A percentile compares a stretch with the other conserved stretches of the same genome.
phyloP scores from a whole-genome alignment of 92 coral and sea anemone genomes.

The Micromussa lordhowensis region DNA sequence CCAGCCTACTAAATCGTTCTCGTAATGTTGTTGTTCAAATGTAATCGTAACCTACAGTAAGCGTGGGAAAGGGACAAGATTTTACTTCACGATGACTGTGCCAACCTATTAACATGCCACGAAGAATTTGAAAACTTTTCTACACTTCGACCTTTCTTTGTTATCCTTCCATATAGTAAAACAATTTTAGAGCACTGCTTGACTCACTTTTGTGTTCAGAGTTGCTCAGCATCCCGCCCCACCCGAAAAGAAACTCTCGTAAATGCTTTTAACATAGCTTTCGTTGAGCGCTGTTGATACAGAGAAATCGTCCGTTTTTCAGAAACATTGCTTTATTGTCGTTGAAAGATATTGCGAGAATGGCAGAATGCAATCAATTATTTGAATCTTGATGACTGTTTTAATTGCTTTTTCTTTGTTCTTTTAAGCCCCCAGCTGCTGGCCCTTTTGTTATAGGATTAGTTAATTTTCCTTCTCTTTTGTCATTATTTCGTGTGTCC shows the following conservation, averaged over 20 bases:
- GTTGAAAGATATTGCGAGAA: not conserved
- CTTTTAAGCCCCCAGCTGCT: conserved; percentile 12
- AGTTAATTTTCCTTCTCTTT: not conserved
- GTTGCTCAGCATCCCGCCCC: not conserved
- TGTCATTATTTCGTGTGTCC: not conserved
- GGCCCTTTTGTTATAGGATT: not conserved
- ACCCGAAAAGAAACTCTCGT: not conserved
- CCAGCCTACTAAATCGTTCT: not conserved
- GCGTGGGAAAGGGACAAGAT: not conserved
- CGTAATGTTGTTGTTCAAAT: not conserved
- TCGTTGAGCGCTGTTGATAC: not conserved
- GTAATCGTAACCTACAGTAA: not conserved
- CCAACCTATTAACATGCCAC: not conserved
- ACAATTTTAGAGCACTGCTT: not conserved
- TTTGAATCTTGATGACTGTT: conserved; percentile 15
- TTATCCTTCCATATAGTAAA: not conserved
- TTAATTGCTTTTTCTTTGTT: conserved; percentile 9
- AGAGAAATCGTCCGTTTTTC: not conserved
- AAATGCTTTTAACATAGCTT: not conserved
- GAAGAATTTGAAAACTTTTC: not conserved
- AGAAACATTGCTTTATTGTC: not conserved
- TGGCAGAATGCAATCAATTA: conserved; percentile 2
- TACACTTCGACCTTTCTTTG: not conserved
- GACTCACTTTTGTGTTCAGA: not conserved
- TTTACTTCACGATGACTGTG: not conserved